A percentile compares a stretch with the other conserved stretches of the same genome.
phyloP scores from a whole-genome alignment of 1,140 invertebrate species.

The Apis cerana region DNA sequence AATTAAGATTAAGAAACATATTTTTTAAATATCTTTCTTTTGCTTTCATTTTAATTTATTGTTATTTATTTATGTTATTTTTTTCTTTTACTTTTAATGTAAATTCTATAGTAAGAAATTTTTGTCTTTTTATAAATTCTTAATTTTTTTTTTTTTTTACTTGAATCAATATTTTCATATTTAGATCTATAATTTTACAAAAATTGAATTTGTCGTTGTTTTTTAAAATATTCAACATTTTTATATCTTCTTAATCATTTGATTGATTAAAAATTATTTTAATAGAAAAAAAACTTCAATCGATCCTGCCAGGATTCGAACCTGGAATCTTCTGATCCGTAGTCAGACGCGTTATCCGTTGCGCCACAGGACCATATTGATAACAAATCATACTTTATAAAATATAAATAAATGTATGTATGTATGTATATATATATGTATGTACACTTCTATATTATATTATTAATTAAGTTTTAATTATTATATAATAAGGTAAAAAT shows the following conservation, averaged over 20 bases:
- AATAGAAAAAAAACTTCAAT: slow-evolving; percentile 67
- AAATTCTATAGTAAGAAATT: no score
- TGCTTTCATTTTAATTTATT: no score
- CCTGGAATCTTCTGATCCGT: slow-evolving; percentile 96
- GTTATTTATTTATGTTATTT: no score
- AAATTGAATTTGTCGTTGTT: no score
- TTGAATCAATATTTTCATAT: no score
- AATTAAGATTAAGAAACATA: neutral
- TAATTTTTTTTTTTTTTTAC: no score
- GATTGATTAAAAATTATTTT: neutral
- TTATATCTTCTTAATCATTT: neutral
- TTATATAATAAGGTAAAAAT: neutral
- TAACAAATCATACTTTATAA: fast-evolving
- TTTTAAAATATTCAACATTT: neutral
- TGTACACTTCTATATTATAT: no score
- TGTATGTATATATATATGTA: no score
- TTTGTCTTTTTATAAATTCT: no score
- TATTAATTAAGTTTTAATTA: neutral
- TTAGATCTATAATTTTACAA: no score
- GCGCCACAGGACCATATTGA: slow-evolving; percentile 88
- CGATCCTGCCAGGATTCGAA: slow-evolving; percentile 95
- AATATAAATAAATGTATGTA: neutral
- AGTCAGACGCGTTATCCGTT: slow-evolving; percentile 96
- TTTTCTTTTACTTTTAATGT: no score
- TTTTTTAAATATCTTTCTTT: no score